Base-by-base conservation (phyloP, 2,888 invertebrate genomes). In the Ennomos quercinarius region DNA sequence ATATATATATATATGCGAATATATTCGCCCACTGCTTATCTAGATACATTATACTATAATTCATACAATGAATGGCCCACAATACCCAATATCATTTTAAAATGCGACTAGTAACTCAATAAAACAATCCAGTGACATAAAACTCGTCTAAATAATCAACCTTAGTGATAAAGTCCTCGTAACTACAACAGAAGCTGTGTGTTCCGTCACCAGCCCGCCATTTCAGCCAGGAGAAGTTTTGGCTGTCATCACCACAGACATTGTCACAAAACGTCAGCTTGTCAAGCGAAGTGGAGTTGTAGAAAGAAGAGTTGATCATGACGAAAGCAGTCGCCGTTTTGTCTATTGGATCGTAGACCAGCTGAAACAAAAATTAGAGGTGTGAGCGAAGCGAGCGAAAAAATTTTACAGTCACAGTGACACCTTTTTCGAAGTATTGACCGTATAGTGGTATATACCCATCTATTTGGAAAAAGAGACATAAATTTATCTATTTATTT, bases 131-230 rank as follows among this genome's bases (percentile, higher is more conserved):
- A 0, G 11, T 13, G 2, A 65, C 42, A 39, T 61, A 46, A 10
- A 65, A 61, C 0, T 61, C 53, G 0, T 83, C 81, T 48, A 89
- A 63, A 57, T 73, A 69, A 10, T 70, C 42, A 1, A 88, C 65
- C 40, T 62, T 61, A 0, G 63, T 37, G 0, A 63, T 45, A 17
- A 91, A 89, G 0, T 87, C 75, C 0, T 80, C 40, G 52, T 89
- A 92, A 13, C 71, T 72, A 11, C 91, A 92, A 48, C 91, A 91
- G 56, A 91, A 91, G 59, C 91, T 91, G 38, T 80, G 80, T 0
- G 89, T 86, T 0, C 81, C 88, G 34, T 91, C 90, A 13, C 78
- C 82, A 0, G 80, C 64, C 1, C 87, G 79, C 91, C 91, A 91
- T 54, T 40, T 78, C 12, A 92, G 56, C 91, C 91, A 92, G 0